Evolutionary conservation across 2,797 vertebrate species (phyloP).

Genomic region (Mormyrops attenuatus): DNA sequence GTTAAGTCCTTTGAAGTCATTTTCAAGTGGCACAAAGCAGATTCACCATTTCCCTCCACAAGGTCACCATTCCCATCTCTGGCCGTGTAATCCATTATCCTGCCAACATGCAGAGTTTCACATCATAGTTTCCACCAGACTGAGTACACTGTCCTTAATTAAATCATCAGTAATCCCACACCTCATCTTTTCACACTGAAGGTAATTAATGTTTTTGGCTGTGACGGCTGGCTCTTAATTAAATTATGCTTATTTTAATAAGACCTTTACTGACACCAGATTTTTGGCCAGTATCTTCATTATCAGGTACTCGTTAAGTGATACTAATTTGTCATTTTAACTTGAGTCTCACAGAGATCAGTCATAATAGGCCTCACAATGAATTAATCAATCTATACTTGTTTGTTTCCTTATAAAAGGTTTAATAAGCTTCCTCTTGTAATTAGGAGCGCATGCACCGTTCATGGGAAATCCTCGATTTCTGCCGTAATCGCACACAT

Average conservation of each 20-base stretch:
- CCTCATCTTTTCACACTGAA: constrained; percentile 94
- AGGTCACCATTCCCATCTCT: constrained; percentile 79
- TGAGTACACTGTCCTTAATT: constrained; percentile 84
- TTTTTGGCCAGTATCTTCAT: constrained; percentile 93
- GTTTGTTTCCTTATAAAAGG: constrained; percentile 85
- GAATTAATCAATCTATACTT: constrained; percentile 87
- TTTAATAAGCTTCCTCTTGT: constrained; percentile 82
- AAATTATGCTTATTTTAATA: constrained; percentile 95
- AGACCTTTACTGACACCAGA: constrained; percentile 88
- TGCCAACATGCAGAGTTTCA: constrained; percentile 74
- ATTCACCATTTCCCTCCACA: constrained; percentile 56
- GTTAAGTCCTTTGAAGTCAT: constrained; percentile 37
- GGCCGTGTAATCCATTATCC: constrained; percentile 82
- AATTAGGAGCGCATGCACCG: constrained; percentile 75
- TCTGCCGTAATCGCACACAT: constrained; percentile 66
- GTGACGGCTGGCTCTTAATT: constrained; percentile 85
- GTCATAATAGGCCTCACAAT: constrained; percentile 80
- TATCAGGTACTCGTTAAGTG: constrained; percentile 79
- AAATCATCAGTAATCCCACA: constrained; percentile 85
- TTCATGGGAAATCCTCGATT: constrained; percentile 56
- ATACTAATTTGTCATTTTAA: constrained; percentile 90
- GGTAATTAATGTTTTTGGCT: constrained; percentile 98
- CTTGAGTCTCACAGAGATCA: constrained; percentile 77
- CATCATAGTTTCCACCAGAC: constrained; percentile 72
- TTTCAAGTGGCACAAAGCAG: constrained; percentile 38